These are phyloP conservation scores for Dasysyrphus albostriatus DNA, from an alignment of 2,888 invertebrate genomes.

Conservation along the genomic window DNA sequence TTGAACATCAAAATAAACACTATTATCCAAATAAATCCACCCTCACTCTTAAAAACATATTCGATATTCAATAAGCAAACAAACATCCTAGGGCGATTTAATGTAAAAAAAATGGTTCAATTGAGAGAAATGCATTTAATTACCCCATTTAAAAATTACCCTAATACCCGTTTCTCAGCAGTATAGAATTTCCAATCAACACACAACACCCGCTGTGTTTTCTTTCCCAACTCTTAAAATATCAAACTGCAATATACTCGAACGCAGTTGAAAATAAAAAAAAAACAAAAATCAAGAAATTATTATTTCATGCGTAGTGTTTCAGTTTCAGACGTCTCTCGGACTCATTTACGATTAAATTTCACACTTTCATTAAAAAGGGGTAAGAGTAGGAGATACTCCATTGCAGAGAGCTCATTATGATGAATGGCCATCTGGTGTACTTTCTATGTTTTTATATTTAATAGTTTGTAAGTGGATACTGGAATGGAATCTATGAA, in stretches of 20 bases:
- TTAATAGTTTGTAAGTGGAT: not conserved
- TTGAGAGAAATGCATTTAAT: constrained; percentile 1
- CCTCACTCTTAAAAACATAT: not conserved
- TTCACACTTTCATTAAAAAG: constrained; percentile 10
- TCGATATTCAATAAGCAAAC: not conserved
- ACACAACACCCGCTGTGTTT: not conserved
- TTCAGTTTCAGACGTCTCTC: not conserved
- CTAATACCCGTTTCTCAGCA: not conserved
- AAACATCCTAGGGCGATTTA: not conserved
- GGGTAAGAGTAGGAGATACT: not conserved
- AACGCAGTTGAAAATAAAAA: constrained; percentile 4
- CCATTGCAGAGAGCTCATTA: not conserved
- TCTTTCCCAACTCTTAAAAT: not conserved
- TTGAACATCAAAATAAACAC: not conserved
- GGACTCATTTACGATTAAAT: constrained; percentile 13
- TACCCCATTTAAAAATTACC: constrained; percentile 6
- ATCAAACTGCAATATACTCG: not conserved
- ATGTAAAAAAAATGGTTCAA: not conserved
- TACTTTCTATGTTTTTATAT: not conserved
- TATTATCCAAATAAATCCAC: not conserved
- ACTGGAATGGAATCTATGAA: not conserved
- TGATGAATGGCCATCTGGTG: constrained; percentile 16
- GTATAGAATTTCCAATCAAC: constrained; percentile 16
- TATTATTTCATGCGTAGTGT: not conserved
- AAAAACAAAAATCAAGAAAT: constrained; percentile 9